A percentile compares a stretch with the other conserved stretches of the same genome.
phyloP scores from a whole-genome alignment of 1,140 invertebrate species.

The Lepidostoma basale region DNA sequence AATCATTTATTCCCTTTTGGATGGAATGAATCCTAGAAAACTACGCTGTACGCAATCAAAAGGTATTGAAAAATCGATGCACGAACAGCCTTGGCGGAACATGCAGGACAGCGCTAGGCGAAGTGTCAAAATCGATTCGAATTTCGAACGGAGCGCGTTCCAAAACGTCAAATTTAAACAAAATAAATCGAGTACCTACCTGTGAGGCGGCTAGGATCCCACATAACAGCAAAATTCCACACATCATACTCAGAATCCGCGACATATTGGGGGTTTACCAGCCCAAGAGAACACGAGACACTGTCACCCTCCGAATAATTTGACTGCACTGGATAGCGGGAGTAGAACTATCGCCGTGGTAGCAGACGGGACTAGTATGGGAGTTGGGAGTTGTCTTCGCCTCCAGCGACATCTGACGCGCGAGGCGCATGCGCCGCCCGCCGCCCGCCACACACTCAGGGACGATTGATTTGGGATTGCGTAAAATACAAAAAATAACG shows the following conservation, averaged over 20 bases:
- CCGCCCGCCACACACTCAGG: neutral
- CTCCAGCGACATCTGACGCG: slow-evolving; percentile 27
- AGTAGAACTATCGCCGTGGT: too few relatives aligned
- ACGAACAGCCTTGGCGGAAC: slow-evolving; percentile 28
- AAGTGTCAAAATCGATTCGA: slow-evolving; percentile 32
- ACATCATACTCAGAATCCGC: slow-evolving; percentile 35
- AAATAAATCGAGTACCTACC: slow-evolving; percentile 9
- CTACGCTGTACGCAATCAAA: neutral
- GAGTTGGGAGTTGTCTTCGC: slow-evolving; percentile 37
- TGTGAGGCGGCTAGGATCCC: slow-evolving; percentile 32
- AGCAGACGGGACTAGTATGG: slow-evolving; percentile 22
- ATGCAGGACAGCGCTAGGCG: slow-evolving; percentile 17
- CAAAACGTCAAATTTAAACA: neutral
- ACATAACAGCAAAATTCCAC: slow-evolving; percentile 35
- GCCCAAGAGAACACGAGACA: slow-evolving; percentile 30
- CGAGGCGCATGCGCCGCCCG: slow-evolving; percentile 26
- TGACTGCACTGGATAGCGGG: slow-evolving; percentile 33
- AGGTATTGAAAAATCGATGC: slow-evolving; percentile 22
- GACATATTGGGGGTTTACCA: slow-evolving; percentile 39
- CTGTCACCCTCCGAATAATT: slow-evolving; percentile 33
- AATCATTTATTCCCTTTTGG: neutral
- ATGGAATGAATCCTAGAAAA: slow-evolving; percentile 4
- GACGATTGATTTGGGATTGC: slow-evolving; percentile 31
- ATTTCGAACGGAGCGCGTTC: slow-evolving; percentile 4
- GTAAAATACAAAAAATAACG: slow-evolving; percentile 18